A percentile compares a stretch with the other conserved stretches of the same genome.
These are phyloP conservation scores for Sabellastarte sp. DNA, from an alignment of 2,888 invertebrate species.

Conservation along the genomic window DNA sequence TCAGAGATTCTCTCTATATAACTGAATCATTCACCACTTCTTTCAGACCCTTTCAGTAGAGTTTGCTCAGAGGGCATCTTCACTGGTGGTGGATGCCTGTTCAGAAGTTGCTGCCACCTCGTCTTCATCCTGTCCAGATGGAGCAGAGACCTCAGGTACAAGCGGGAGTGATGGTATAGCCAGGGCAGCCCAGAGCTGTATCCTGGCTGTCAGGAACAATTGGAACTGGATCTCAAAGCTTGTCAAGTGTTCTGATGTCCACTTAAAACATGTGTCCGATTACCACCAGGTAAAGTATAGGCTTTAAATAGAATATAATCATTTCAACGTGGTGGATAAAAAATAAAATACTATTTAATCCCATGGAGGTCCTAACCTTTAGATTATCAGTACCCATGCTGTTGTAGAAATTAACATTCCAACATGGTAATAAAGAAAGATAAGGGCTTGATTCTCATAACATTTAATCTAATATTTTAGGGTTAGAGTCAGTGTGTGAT, in stretches of 20 bases:
- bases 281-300: conserved; percentile 52
- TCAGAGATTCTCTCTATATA: too few species aligned
- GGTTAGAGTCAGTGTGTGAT: too few species aligned
- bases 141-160: background rate
- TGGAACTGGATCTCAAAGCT: conserved; percentile 52
- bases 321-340: too few species aligned
- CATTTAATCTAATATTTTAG: too few species aligned
- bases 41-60: background rate
- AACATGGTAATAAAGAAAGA: too few species aligned
- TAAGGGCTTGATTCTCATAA: too few species aligned
- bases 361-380: too few species aligned
- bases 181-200: conserved; percentile 40
- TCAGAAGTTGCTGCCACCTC: background rate
- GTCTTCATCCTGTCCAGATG: background rate
- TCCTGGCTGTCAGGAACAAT: conserved; percentile 46
- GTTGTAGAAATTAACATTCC: too few species aligned
- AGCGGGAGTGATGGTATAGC: background rate
- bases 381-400: too few species aligned
- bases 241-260: conserved; percentile 51
- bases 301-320: too few species aligned
- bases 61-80: conserved; percentile 42
- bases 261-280: conserved; percentile 48
- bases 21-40: too few species aligned
- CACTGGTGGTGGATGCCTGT: conserved; percentile 20
- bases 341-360: too few species aligned